Evolutionary conservation across 2,888 invertebrate genomes (phyloP), one percentile per base, ranked within the genome.

Genomic region (Theretra japonica): DNA sequence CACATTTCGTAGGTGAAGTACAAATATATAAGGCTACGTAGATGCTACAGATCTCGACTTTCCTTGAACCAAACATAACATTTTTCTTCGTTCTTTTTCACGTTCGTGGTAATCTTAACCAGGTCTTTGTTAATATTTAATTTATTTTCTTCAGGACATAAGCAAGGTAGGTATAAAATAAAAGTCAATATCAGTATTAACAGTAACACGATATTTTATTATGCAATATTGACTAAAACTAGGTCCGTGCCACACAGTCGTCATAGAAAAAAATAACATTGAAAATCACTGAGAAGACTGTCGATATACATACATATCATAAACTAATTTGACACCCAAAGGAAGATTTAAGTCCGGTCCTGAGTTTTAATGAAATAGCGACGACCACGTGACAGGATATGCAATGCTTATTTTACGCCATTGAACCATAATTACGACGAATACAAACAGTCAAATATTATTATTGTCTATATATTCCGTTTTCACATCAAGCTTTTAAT

Each of bases 191-290:
- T 48, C 21, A 60, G 23, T 28, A 62, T 30, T 70, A 70, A 30
- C 50, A 23, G 28, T 62, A 70, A 62, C 70, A 62, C 60, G 60
- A 60, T 60, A 60, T 53, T 70, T 70, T 70, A 70, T 30, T 78
- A 71, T 57, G 72, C 75, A 75, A 73, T 76, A 72, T 75, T 70
- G 53, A 74, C 80, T 84, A 83, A 74, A 23, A 74, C 80, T 82
- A 82, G 50, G 5, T 8, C 70, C 60, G 17, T 53, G 53, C 50
- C 60, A 70, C 70, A 50, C 53, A 70, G 60, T 30, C 70, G 70
- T 70, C 70, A 50, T n/a, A n/a, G 19, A 4, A 7, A 5, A 6
- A 33, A 17, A 41, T 4, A 41, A 48, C 3, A 15, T 21, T 11
- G 21, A 11, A 1, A 17, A 17, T 17, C 5, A 48, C 21, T 8